Conservation (phyloP, 2,888 invertebrate species). For the Schrankia costaestrigalis region DNA sequence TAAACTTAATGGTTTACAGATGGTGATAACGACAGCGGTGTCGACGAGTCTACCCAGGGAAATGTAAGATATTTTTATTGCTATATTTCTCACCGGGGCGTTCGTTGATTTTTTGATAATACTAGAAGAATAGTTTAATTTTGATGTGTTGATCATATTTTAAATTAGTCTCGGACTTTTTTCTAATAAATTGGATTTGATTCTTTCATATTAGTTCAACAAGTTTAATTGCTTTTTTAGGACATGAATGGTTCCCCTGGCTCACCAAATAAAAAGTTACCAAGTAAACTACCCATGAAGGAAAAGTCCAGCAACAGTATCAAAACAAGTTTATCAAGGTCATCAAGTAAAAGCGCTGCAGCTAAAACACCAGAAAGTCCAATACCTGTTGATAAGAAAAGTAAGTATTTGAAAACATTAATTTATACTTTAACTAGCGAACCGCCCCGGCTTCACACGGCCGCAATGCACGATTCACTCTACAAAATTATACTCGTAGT, state of each 20-base stretch:
- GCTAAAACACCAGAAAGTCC: slow-evolving; percentile 87
- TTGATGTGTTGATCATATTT: too few relatives aligned
- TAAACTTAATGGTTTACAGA: slow-evolving; percentile 77
- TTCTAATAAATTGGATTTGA: too few relatives aligned
- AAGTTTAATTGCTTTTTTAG: slow-evolving; percentile 35
- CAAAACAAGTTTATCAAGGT: slow-evolving; percentile 77
- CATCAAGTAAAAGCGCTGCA: slow-evolving; percentile 81
- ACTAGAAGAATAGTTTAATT: too few relatives aligned
- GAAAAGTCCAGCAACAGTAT: slow-evolving; percentile 72
- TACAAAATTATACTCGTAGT: too few relatives aligned
- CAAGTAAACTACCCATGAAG: slow-evolving; percentile 77
- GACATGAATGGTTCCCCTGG: slow-evolving; percentile 86
- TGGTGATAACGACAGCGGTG: slow-evolving; percentile 91
- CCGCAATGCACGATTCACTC: too few relatives aligned
- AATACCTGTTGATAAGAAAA: slow-evolving; percentile 83
- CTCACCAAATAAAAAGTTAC: slow-evolving; percentile 88
- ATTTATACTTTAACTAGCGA: too few relatives aligned
- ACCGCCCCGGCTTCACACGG: too few relatives aligned
- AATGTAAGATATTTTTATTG: slow-evolving; percentile 81
- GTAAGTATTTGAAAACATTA: slow-evolving; percentile 63
- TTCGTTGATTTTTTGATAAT: too few relatives aligned
- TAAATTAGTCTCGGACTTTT: too few relatives aligned
- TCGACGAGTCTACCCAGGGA: slow-evolving; percentile 90
- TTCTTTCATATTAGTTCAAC: not conserved
- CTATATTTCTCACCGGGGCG: too few relatives aligned